Evolutionary conservation across 2,888 invertebrate genomes (phyloP), one percentile per base, ranked within the genome.

Genomic region (Cotesia congregata): DNA sequence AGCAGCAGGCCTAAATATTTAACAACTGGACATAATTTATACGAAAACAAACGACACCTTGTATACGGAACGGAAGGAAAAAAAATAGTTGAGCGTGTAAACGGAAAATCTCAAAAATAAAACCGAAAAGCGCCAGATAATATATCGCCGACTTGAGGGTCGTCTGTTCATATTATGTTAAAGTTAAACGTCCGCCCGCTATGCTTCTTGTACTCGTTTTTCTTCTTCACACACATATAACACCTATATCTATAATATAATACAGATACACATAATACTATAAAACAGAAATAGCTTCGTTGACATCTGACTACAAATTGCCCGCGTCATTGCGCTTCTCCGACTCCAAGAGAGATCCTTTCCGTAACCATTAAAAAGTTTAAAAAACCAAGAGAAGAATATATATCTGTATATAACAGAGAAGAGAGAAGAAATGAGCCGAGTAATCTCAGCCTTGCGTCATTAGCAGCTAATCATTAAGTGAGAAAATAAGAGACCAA

Each of bases 271-370:
- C 62, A 80, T 78, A 17, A 72, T 30, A 60, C 38, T 9, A 73
- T 40, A 69, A 65, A 20, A 72, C 76, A 69, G 76, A 77, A 77
- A 77, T 77, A 77, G 76, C 73, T 7, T 7, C 73, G 84, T 86
- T 87, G 88, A 88, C 89, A 88, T 86, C 86, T 83, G 81, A 85
- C 86, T 88, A 89, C 89, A 89, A 89, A 89, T 89, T 89, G 87
- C 83, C 85, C 87, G 85, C 86, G 86, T 88, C 88, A 88, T 88
- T 88, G 86, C 86, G 81, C 81, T 79, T 80, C 62, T 5, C 76
- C 65, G 64, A 74, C 78, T 75, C 38, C 65, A 71, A 38, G 9
- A 17, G 75, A 75, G 67, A 40, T 39, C 62, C 41, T 50, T 70
- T 61, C 30, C 38, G 6, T 65, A 20, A 76, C 61, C 50, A 62